Evolutionary conservation across 2,888 invertebrate species (phyloP).

Genomic region (Balanococcus diminutus): DNA sequence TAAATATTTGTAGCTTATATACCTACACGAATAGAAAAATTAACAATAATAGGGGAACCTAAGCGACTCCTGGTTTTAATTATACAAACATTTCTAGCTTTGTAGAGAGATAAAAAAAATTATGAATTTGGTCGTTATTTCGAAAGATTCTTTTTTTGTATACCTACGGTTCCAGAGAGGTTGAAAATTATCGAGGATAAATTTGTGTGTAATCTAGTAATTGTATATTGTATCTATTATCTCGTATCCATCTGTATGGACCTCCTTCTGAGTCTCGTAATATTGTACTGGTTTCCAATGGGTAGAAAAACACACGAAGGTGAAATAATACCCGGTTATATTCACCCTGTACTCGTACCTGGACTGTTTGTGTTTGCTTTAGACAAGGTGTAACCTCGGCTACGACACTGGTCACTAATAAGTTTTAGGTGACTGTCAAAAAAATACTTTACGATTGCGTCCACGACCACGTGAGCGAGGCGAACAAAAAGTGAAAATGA

Average conservation of each 20-base stretch:
- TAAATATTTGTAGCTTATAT: too few species aligned
- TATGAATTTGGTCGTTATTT: not conserved
- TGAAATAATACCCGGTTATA: not conserved
- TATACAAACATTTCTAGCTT: too few species aligned
- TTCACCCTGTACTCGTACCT: not conserved
- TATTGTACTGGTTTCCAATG: not conserved
- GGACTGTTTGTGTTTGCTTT: not conserved
- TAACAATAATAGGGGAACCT: too few species aligned
- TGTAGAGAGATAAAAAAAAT: not conserved
- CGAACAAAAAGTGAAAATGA: constrained; percentile 1
- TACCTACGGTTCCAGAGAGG: not conserved
- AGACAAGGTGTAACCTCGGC: not conserved
- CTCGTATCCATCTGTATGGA: not conserved
- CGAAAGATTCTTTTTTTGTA: not conserved
- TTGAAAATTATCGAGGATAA: not conserved
- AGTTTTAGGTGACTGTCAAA: not conserved
- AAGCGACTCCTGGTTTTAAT: too few species aligned
- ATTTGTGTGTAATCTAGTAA: not conserved
- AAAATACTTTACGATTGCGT: not conserved
- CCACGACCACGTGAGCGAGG: not conserved
- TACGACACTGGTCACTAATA: not conserved
- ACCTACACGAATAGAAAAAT: too few species aligned
- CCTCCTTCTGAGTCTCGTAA: not conserved
- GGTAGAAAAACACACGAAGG: not conserved
- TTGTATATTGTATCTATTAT: not conserved